Evolutionary conservation across 1,140 invertebrate species (phyloP), one percentile per base, ranked within the genome.

Genomic region (Ericerus pela): DNA sequence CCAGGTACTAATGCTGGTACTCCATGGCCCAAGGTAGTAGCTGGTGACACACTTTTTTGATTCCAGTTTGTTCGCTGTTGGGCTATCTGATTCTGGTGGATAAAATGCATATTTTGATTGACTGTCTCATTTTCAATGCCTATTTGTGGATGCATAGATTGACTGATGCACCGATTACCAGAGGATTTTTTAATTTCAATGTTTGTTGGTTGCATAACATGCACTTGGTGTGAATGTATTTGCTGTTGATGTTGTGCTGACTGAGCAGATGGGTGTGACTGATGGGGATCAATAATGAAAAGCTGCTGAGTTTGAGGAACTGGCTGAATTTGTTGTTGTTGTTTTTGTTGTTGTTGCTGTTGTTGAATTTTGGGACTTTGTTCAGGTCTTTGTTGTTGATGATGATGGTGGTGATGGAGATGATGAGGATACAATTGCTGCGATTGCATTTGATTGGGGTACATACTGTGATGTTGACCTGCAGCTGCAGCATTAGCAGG

Each of bases 241-340:
- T 54, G 53, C 24, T 51, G 54, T 33, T 59, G 58, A 4, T 51
- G 53, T 29, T 55, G 58, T 27, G 30, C 8, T 43, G 22, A 14
- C 30, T 53, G n/a, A n/a, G n/a, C 51, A 37, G 31, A 11, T 37
- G 36, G 37, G 38, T 58, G 55, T 36, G 55, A 55, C 31, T 56
- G 57, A 53, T 36, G 38, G 30, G 51, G 51, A 16, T 59, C 37
- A 29, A 18, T 1, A 12, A 16, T 47, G 4, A 41, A 54, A 20
- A 54, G 68, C 22, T 66, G 66, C 43, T 67, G 67, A n/a, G 63
- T 64, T 36, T 64, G 66, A 55, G 66, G 68, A 58, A 68, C 62
- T 47, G 66, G 60, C 14, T 65, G 67, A 33, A 67, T 62, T 18
- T 61, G 62, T 28, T 61, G 59, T n/a, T 60, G 61, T 31, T 60